These are phyloP conservation scores for Amphibalanus amphitrite DNA, from an alignment of 1,140 invertebrate genomes.

Conservation along the genomic window DNA sequence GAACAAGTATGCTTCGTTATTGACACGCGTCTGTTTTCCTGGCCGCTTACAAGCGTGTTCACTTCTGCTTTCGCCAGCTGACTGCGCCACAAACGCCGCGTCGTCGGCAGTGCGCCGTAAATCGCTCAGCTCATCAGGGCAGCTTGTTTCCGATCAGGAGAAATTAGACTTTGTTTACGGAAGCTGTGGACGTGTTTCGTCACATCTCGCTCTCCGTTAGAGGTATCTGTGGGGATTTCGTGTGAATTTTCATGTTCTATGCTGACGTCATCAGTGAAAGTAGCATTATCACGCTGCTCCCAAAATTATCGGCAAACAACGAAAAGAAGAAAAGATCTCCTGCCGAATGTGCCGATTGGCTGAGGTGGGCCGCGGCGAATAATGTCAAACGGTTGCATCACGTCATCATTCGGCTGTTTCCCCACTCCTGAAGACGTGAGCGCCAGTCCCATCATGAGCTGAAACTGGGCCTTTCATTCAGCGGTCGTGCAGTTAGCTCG, in stretches of 20 bases:
- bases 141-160: not conserved
- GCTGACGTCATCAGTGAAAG: not conserved
- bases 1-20: not conserved
- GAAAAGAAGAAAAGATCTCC: not conserved
- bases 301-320: not conserved
- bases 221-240: not conserved
- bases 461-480: not conserved
- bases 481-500: not conserved
- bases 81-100: not conserved
- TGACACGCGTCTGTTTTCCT: not conserved
- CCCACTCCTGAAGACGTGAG: not conserved
- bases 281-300: not conserved
- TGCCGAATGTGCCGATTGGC: too few species aligned
- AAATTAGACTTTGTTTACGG: not conserved
- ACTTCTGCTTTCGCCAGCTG: not conserved
- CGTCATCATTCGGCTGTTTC: not conserved
- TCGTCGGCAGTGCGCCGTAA: not conserved
- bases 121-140: not conserved
- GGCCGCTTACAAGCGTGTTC: not conserved
- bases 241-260: not conserved
- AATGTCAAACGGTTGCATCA: not conserved
- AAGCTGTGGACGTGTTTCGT: not conserved
- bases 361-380: not conserved
- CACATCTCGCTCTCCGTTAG: not conserved
- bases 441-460: not conserved